A percentile compares a stretch with the other conserved stretches of the same genome.
These are phyloP conservation scores for Rhinogobius similis DNA, from an alignment of 2,113 vertebrate species.

Conservation along the genomic window DNA sequence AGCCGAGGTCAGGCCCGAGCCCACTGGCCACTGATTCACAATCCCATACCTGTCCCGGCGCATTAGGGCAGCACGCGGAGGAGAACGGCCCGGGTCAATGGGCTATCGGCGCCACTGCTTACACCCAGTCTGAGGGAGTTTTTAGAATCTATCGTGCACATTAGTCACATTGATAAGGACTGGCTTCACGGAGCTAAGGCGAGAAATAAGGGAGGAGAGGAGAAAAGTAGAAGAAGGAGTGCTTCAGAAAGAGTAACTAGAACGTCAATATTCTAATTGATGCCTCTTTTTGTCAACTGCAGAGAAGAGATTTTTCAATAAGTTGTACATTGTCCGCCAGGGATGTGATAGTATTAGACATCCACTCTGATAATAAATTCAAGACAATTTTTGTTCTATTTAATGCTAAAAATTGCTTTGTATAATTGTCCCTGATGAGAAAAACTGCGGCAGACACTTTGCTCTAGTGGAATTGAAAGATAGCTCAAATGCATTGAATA, in stretches of 20 bases:
- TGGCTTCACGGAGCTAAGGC: not conserved
- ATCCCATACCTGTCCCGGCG: constrained; percentile 56
- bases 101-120: constrained; percentile 7
- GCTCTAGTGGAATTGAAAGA: no score
- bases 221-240: not conserved
- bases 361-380: not conserved
- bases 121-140: not conserved
- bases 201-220: not conserved
- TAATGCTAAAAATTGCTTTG: no score
- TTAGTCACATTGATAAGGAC: constrained; percentile 3
- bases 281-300: not conserved
- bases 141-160: constrained; percentile 8
- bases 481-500: no score
- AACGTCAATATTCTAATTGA: not conserved
- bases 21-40: constrained; percentile 51
- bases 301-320: not conserved
- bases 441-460: no score
- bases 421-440: no score
- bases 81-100: constrained; percentile 9
- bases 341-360: not conserved
- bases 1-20: constrained; percentile 45
- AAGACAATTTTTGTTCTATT: no score
- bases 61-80: constrained; percentile 34
- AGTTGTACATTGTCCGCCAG: not conserved
- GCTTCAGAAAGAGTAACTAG: not conserved